These are phyloP conservation scores for Xiphydria camelus DNA, from an alignment of 2,888 invertebrate genomes.

Conservation along the genomic window DNA sequence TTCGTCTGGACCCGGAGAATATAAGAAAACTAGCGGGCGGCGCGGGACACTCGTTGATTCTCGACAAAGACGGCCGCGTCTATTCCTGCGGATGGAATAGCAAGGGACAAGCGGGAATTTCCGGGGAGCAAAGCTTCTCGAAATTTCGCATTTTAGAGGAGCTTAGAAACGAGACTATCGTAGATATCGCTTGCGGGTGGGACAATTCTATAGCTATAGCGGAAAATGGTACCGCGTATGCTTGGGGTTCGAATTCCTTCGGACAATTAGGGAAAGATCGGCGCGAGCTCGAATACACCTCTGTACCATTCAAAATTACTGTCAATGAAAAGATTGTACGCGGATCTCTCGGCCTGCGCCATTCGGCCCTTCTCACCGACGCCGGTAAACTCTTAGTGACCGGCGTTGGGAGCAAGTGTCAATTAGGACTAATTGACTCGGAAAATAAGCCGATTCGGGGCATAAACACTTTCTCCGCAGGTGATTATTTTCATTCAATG, in stretches of 20 bases:
- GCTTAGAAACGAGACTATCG: slow-evolving; percentile 59
- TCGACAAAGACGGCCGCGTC: slow-evolving; percentile 69
- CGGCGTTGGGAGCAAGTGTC: slow-evolving; percentile 71
- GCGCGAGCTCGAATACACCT: slow-evolving; percentile 28
- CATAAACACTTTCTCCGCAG: slow-evolving; percentile 57
- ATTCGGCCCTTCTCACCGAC: slow-evolving; percentile 68
- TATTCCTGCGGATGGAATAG: slow-evolving; percentile 81
- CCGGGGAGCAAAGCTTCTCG: slow-evolving; percentile 56
- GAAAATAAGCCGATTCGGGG: slow-evolving; percentile 48
- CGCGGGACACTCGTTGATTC: slow-evolving; percentile 75
- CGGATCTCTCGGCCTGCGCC: slow-evolving; percentile 72
- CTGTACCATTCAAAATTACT: slow-evolving; percentile 55
- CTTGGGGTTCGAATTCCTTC: slow-evolving; percentile 82
- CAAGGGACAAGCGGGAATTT: slow-evolving; percentile 70
- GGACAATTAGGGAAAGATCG: slow-evolving; percentile 70
- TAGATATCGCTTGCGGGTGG: slow-evolving; percentile 77
- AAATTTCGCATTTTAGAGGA: slow-evolving; percentile 31
- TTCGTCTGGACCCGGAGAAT: slow-evolving; percentile 55
- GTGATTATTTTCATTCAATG: slow-evolving; percentile 33
- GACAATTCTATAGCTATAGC: slow-evolving; percentile 78
- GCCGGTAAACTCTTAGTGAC: slow-evolving; percentile 67
- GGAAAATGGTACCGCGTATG: slow-evolving; percentile 69
- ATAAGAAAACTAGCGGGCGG: slow-evolving; percentile 73
- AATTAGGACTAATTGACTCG: slow-evolving; percentile 64
- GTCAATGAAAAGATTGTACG: slow-evolving; percentile 61